A percentile compares a stretch with the other conserved stretches of the same genome.
Conservation (phyloP, 2,888 invertebrate genomes). For the Steinernema scapterisci region DNA sequence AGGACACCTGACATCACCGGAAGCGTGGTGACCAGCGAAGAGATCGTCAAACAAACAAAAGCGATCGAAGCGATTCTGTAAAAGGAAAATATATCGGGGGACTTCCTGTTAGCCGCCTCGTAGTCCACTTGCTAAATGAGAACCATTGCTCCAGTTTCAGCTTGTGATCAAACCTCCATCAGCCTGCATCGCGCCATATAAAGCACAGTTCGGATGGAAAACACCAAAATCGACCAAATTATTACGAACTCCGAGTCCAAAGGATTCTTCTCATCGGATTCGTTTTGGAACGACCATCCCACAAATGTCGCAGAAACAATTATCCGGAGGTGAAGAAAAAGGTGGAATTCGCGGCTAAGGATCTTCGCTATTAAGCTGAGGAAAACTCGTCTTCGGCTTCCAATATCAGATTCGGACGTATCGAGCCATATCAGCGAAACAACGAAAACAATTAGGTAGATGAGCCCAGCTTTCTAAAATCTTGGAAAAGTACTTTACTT, state of each 20-base stretch:
- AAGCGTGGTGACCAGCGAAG: slow-evolving; percentile 30
- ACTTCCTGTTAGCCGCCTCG: not conserved
- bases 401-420: not conserved
- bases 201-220: not conserved
- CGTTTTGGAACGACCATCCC: not conserved
- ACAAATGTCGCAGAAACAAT: not conserved
- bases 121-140: not conserved
- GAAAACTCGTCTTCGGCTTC: not conserved
- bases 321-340: not conserved
- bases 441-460: not conserved
- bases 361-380: not conserved
- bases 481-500: not conserved
- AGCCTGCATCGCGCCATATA: not conserved
- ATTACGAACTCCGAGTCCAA: not conserved
- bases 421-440: not conserved
- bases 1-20: slow-evolving; percentile 34
- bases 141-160: too few relatives aligned
- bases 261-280: not conserved
- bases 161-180: not conserved
- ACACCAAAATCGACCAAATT: not conserved
- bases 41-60: not conserved
- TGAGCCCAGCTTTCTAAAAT: not conserved
- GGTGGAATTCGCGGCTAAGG: not conserved
- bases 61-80: not conserved
- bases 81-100: not conserved